These are phyloP conservation scores for Choloepus hoffmanni DNA, from an alignment of 2,113 vertebrate species.

Conservation along the genomic window DNA sequence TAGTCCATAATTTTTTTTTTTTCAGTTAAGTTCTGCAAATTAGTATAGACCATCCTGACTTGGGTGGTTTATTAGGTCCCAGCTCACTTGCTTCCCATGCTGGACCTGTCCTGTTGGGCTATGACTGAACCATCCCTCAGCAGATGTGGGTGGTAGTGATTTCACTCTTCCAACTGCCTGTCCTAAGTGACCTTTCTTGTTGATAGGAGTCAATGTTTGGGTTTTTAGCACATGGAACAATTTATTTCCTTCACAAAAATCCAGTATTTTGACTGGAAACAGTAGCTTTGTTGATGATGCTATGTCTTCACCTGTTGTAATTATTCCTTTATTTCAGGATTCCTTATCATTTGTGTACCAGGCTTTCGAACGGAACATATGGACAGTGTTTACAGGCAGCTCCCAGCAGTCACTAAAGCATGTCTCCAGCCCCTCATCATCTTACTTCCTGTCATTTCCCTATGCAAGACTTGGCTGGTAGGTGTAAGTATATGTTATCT, in stretches of 20 bases:
- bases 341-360: conserved; percentile 81
- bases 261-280: neutral
- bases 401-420: conserved; percentile 71
- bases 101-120: fast-evolving
- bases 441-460: conserved; percentile 85
- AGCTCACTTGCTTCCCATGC: neutral
- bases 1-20: neutral
- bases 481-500: neutral
- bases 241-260: neutral
- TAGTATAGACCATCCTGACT: neutral
- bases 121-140: fast-evolving
- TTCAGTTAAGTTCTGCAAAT: neutral
- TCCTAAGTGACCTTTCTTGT: neutral
- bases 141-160: fast-evolving
- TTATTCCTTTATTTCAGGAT: conserved; percentile 80
- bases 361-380: conserved; percentile 70
- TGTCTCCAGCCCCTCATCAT: conserved; percentile 81
- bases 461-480: conserved; percentile 90
- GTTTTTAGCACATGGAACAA: neutral
- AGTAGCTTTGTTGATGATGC: neutral
- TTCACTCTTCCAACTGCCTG: neutral
- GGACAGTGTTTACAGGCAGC: conserved; percentile 45
- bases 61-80: neutral
- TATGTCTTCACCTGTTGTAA: neutral
- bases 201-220: neutral